Percentiles rank a stretch among this genome's conserved stretches.
Conservation (phyloP, 2,797 vertebrate species). For the Gambelia wislizenii region DNA sequence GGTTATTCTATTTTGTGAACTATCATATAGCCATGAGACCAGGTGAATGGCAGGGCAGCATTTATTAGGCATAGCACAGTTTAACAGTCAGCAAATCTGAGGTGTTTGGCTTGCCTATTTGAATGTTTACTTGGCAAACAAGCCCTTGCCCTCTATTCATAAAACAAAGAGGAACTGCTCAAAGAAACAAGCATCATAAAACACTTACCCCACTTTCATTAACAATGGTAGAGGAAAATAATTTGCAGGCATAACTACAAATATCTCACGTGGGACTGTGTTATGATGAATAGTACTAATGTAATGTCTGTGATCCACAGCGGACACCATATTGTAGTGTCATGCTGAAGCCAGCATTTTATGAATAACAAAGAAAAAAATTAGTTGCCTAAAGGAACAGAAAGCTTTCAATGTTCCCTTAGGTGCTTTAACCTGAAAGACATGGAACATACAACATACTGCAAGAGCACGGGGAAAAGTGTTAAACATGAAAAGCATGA, state of each 20-base stretch:
- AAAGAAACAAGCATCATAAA: neutral
- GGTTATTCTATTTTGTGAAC: neutral
- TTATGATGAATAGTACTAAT: neutral
- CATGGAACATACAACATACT: neutral
- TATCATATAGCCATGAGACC: neutral
- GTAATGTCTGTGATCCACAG: neutral
- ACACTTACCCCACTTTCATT: neutral
- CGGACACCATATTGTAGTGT: neutral
- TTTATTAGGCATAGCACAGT: neutral
- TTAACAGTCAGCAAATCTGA: neutral
- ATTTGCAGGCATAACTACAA: neutral
- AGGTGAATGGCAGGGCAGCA: neutral
- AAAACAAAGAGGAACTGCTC: neutral
- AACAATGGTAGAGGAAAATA: neutral
- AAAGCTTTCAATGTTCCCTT: neutral
- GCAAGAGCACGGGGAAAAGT: neutral
- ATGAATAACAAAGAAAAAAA: neutral
- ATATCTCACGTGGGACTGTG: neutral
- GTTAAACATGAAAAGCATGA: neutral
- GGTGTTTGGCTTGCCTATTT: neutral
- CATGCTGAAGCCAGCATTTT: neutral
- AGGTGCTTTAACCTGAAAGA: neutral
- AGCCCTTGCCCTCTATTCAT: neutral
- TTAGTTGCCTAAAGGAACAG: neutral
- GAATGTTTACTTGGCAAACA: neutral